Evolutionary conservation across 2,888 invertebrate genomes (phyloP), one percentile per base, ranked within the genome.

Genomic region (Dynastes grantii): DNA sequence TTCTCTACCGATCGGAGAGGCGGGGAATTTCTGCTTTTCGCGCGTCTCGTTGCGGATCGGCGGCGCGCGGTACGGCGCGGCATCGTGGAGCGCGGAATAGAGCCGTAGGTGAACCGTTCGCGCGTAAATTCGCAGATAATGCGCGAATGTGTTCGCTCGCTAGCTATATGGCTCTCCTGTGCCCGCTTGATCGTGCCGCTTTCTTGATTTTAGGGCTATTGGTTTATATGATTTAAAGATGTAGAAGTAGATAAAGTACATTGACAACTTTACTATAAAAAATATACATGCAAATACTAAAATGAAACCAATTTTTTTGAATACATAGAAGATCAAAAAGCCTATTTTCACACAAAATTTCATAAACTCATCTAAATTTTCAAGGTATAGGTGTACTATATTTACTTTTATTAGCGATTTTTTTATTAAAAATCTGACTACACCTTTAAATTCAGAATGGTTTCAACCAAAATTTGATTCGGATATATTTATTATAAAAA

Each of bases 61-160:
- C 67, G 67, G 67, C 67, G 45, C 49, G 68, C 70, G 73, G 16
- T n/a, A n/a, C 73, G 37, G 61, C 68, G 51, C 49, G 45, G 27
- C 51, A 29, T 37, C 32, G 32, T 37, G 32, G 5, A 37, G 5
- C 6, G 5, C 32, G 5, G 32, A 37, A 37, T 37, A 37, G 1
- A 37, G 32, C 32, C 51, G n/a, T 4, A 11, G 68, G 49, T 68
- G 61, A 61, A 61, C 61, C 40, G 73, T 75, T 75, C 73, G 61
- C 61, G 73, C 61, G 73, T 61, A 61, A 75, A 75, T 75, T 73
- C 73, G 73, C 61, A 75, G 61, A 61, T 75, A 75, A 75, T 75
- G 73, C 73, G 73, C 40, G 32, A 58, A 45, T 73, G 61, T 58
- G 73, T 45, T 40, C 73, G 61, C 16, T 22, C 9, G 51, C 61